Conservation (phyloP, 2,113 vertebrate species). For the Agapornis roseicollis region DNA sequence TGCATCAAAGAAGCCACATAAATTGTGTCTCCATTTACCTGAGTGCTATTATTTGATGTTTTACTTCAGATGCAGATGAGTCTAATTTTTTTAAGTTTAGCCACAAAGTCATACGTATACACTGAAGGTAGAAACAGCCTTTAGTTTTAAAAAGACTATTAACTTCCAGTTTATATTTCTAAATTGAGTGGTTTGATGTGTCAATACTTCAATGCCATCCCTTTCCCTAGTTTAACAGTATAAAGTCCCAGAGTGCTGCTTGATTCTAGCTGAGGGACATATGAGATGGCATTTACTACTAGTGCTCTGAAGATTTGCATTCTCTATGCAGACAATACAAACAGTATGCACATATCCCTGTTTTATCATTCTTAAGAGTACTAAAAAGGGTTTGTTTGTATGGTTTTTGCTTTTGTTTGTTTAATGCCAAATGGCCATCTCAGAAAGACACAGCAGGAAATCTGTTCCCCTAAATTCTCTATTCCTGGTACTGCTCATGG, state of each 20-base stretch:
- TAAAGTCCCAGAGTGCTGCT: background rate
- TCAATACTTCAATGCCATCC: background rate
- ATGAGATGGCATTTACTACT: background rate
- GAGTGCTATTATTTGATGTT: background rate
- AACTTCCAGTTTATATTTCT: background rate
- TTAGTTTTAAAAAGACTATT: background rate
- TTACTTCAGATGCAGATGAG: background rate
- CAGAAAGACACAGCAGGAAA: background rate
- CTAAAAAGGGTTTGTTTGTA: background rate
- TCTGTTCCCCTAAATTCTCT: background rate
- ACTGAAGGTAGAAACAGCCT: background rate
- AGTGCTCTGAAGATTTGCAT: background rate
- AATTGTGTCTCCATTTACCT: background rate
- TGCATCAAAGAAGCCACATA: background rate
- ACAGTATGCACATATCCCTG: background rate
- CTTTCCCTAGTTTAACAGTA: background rate
- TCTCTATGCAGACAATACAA: background rate
- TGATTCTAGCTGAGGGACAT: background rate
- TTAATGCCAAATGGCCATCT: background rate
- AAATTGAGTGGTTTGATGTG: background rate
- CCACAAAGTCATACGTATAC: background rate
- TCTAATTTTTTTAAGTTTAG: background rate
- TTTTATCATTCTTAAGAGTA: background rate
- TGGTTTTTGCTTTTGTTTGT: background rate
- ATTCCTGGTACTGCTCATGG: background rate